Conservation (phyloP, 64 coral and sea anemone species). For the Stichodactyla helianthus region DNA sequence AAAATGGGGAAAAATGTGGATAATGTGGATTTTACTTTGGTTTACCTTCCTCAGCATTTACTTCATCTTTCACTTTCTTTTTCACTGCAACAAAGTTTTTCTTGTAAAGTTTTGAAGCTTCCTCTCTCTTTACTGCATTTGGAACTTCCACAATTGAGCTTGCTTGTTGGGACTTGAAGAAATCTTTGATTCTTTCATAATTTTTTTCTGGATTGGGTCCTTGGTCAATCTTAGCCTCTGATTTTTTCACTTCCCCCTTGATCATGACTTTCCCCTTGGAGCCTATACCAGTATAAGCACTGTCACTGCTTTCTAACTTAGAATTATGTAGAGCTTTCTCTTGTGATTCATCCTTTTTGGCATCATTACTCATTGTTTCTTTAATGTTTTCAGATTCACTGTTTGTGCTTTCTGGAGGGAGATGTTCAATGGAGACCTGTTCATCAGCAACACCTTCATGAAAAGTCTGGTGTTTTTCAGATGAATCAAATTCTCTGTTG, state of each 20-base stretch:
- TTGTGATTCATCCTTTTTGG: constrained; percentile 27
- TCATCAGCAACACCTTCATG: constrained; percentile 8
- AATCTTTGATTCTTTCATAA: constrained; percentile 85
- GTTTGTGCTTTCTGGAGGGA: constrained; percentile 5
- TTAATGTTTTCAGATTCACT: not conserved
- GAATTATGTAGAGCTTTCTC: not conserved
- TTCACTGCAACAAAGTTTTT: constrained; percentile 79
- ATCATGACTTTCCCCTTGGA: constrained; percentile 70
- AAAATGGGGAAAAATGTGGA: too few species aligned
- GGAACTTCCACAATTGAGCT: constrained; percentile 92
- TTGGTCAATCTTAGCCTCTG: constrained; percentile 61
- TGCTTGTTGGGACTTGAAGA: constrained; percentile 75
- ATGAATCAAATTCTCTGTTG: not conserved
- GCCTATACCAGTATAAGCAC: not conserved
- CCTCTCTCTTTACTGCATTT: constrained; percentile 80
- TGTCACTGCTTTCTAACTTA: constrained; percentile 23
- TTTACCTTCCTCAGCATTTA: constrained; percentile 70
- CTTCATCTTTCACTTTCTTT: constrained; percentile 50
- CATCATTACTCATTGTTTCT: not conserved
- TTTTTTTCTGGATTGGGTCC: constrained; percentile 69
- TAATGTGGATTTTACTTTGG: not conserved
- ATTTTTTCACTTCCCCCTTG: constrained; percentile 71
- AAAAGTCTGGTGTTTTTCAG: not conserved
- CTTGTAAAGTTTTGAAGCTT: constrained; percentile 65
- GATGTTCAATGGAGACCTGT: not conserved